A percentile compares a stretch with the other conserved stretches of the same genome.
phyloP scores from a whole-genome alignment of 2,113 vertebrate species.

The Xiphias gladius region DNA sequence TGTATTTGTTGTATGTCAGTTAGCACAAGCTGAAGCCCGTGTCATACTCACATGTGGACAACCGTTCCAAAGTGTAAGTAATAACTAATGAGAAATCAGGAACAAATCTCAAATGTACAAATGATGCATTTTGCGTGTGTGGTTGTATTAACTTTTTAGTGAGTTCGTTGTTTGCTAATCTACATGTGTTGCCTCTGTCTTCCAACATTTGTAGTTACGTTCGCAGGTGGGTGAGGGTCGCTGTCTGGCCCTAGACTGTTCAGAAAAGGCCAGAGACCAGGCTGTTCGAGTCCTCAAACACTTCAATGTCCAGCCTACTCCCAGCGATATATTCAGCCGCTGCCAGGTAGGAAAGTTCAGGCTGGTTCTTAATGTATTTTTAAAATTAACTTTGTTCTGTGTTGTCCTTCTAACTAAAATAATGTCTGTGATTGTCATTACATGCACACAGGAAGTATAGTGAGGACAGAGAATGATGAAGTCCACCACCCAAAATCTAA shows the following conservation, averaged over 20 bases:
- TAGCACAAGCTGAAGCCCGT: conserved; percentile 87
- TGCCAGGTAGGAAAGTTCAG: conserved; percentile 86
- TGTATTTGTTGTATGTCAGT: conserved; percentile 76
- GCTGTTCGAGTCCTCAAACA: conserved; percentile 87
- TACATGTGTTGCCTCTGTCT: neutral
- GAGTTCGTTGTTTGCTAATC: neutral
- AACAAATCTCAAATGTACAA: conserved; percentile 1
- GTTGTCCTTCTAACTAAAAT: neutral
- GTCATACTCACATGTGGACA: conserved; percentile 91
- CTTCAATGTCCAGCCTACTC: conserved; percentile 85
- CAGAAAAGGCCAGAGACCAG: conserved; percentile 89
- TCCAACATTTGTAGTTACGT: conserved; percentile 80
- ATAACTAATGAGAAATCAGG: neutral
- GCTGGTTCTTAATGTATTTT: neutral
- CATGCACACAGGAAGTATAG: neutral
- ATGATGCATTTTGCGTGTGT: neutral
- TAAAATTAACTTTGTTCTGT: neutral
- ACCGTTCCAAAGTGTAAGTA: conserved; percentile 88
- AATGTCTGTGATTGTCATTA: neutral
- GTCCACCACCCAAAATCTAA: neutral
- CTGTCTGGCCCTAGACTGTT: conserved; percentile 88
- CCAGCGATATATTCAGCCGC: conserved; percentile 88
- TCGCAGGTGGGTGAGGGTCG: conserved; percentile 91
- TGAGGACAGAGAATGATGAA: neutral
- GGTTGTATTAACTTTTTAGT: neutral